Conservation (phyloP, 2,797 vertebrate species). For the Enteromius afrohamiltoni region DNA sequence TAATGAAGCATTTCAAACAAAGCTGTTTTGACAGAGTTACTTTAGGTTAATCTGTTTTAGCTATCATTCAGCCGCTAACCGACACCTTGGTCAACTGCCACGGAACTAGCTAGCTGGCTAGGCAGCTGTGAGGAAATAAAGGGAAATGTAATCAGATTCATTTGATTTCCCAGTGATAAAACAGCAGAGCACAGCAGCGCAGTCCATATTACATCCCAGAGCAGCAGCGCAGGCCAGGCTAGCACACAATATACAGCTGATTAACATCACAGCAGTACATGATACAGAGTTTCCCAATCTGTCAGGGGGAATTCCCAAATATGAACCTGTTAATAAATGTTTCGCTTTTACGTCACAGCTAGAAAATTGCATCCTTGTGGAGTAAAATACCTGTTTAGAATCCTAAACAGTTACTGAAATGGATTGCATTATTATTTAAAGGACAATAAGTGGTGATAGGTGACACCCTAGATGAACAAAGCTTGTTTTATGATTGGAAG, state of each 20-base stretch:
- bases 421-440: neutral
- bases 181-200: constrained; percentile 11
- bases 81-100: neutral
- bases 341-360: neutral
- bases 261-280: neutral
- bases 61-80: constrained; percentile 1
- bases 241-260: neutral
- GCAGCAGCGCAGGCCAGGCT: neutral
- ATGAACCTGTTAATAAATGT: neutral
- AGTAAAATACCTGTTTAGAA: neutral
- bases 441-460: neutral
- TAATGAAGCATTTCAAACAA: neutral
- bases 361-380: neutral
- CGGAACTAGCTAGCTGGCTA: neutral
- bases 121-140: constrained; percentile 9
- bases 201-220: constrained; percentile 6
- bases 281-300: neutral
- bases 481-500: no score
- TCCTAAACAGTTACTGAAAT: neutral
- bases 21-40: constrained; percentile 6
- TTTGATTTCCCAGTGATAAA: constrained; percentile 15
- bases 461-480: no score
- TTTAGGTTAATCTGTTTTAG: constrained; percentile 15
- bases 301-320: neutral
- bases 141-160: constrained; percentile 13